phyloP scores from a whole-genome alignment of 2,113 vertebrate species.

The Coryphaenoides rupestris region DNA sequence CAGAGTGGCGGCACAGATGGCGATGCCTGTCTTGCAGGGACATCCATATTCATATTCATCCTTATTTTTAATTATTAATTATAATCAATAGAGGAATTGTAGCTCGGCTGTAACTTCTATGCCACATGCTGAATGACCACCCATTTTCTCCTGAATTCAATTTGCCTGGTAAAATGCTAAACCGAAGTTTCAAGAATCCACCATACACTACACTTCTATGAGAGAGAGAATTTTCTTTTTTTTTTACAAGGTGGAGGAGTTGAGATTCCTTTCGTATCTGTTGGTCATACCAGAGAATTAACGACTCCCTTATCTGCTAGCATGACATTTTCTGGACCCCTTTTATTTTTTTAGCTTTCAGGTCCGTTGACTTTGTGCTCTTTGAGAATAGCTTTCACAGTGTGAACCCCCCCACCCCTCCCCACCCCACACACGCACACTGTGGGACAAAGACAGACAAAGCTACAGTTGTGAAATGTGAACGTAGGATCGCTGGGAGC shows the following conservation, averaged over 20 bases:
- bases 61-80: no score
- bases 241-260: constrained; percentile 7
- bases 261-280: constrained; percentile 55
- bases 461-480: constrained; percentile 37
- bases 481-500: constrained; percentile 17
- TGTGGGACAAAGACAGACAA: constrained; percentile 31
- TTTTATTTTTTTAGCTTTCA: constrained; percentile 6
- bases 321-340: constrained; percentile 18
- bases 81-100: no score
- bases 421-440: no score
- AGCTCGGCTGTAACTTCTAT: no score
- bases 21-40: no score
- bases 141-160: no score
- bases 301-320: constrained; percentile 34
- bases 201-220: not conserved
- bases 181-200: not conserved
- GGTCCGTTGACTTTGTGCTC: constrained; percentile 10
- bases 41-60: no score
- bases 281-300: constrained; percentile 19
- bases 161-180: no score
- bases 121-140: no score
- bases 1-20: no score
- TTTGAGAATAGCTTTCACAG: constrained; percentile 31
- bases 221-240: constrained; percentile 8
- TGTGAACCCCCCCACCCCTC: no score